Evolutionary conservation across 2,888 invertebrate species (phyloP), one percentile per base, ranked within the genome.

Genomic region (Drosophila yooni): DNA sequence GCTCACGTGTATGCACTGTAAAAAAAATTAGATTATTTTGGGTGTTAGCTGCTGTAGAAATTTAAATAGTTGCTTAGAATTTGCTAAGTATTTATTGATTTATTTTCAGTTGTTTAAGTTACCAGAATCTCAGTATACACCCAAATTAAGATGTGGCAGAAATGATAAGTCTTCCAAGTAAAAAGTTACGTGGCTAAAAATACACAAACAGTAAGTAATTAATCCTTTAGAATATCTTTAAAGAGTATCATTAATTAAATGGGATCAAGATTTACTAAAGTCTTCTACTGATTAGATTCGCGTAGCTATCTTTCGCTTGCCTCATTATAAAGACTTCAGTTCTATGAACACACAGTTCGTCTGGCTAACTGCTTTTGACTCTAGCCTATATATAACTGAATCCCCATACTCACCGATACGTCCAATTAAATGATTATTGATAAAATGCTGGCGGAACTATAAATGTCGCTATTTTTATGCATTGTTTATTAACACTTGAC

Each of bases 401-500:
- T 61, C 38, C 38, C 25, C 48, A 13, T 38, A 52, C 51, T 43
- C 33, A 51, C n/a, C 62, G 70, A 76, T 81, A 62, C 29, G 29
- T 18, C 52, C 70, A 67, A 77, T 72, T 68, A 63, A 76, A 40
- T 63, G 57, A 43, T 46, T 48, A 61, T 76, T 62, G 81, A 81
- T 77, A 76, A 69, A 58, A 29, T 58, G 56, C 36, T 54, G 57
- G 29, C 46, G 27, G 25, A 57, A 53, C 52, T 61, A 53, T 31
- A 56, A 33, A 31, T 29, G 50, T 11, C 11, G 11, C 10, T 62
- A 71, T 65, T 61, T 53, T 13, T 63, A 51, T 36, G 38, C 52
- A 63, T 38, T 53, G 15, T 56, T 73, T 67, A 70, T 70, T 60
- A 76, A 64, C 53, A 38, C 53, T 53, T 61, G 60, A 67, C 59